These are phyloP conservation scores for Phenganax subtilis DNA, from an alignment of 92 coral and sea anemone genomes.

Conservation along the genomic window DNA sequence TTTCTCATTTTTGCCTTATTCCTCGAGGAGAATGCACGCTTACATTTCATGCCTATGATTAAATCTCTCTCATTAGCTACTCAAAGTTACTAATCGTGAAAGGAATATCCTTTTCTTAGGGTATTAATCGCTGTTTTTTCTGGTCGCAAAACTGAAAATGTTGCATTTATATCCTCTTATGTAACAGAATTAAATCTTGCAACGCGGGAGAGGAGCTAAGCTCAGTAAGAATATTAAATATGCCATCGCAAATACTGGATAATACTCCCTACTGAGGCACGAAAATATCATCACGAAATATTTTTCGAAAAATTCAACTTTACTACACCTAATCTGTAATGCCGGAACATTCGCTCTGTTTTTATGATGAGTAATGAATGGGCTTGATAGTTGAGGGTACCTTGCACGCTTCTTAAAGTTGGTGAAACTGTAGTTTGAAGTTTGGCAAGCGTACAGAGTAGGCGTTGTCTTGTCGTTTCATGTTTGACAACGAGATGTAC, in stretches of 20 bases:
- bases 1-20: slow-evolving; percentile 5
- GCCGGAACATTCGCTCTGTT: neutral
- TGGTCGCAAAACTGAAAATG: neutral
- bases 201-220: slow-evolving; percentile 4
- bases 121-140: neutral
- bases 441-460: too few species aligned
- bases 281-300: neutral
- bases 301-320: neutral
- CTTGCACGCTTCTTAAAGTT: too few species aligned
- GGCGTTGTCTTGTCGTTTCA: too few species aligned
- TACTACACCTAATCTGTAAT: neutral
- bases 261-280: slow-evolving; percentile 20
- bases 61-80: neutral
- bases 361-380: neutral
- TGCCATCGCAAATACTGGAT: slow-evolving; percentile 4
- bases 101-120: neutral
- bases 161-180: slow-evolving; percentile 4
- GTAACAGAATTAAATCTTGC: neutral
- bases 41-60: neutral
- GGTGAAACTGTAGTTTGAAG: too few species aligned
- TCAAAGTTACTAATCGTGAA: neutral
- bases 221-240: slow-evolving; percentile 9
- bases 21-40: neutral
- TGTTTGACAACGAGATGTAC: too few species aligned
- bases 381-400: neutral